A percentile compares a stretch with the other conserved stretches of the same genome.
phyloP scores from a whole-genome alignment of 2,888 invertebrate genomes.

The Ctenicera cuprea region DNA sequence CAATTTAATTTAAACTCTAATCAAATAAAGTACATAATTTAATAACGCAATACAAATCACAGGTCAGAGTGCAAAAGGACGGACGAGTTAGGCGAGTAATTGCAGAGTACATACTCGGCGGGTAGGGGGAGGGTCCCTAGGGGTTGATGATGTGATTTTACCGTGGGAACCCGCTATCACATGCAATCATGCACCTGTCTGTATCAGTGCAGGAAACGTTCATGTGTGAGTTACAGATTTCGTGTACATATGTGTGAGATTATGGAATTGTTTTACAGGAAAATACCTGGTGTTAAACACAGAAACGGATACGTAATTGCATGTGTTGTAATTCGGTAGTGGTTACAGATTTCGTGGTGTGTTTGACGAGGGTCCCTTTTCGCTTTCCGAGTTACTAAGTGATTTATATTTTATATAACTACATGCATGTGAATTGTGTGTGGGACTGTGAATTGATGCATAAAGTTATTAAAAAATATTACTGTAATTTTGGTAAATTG shows the following conservation, averaged over 20 bases:
- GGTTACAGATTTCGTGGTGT: constrained; percentile 47
- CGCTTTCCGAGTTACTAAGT: constrained; percentile 37
- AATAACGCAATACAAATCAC: constrained; percentile 52
- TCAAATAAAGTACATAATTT: constrained; percentile 57
- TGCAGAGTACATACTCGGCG: constrained; percentile 47
- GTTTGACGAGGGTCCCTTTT: constrained; percentile 44
- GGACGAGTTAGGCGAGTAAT: constrained; percentile 54
- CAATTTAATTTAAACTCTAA: constrained; percentile 55
- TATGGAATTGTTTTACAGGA: constrained; percentile 57
- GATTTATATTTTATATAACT: constrained; percentile 33
- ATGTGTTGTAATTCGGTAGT: constrained; percentile 42
- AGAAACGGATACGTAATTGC: constrained; percentile 54
- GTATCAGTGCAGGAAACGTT: constrained; percentile 57
- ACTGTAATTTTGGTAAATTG: constrained; percentile 49
- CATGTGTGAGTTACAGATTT: constrained; percentile 53
- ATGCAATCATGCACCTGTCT: constrained; percentile 62
- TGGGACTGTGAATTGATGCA: constrained; percentile 53
- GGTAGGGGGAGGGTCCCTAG: constrained; percentile 53
- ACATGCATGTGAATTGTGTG: constrained; percentile 48
- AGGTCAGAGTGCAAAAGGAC: constrained; percentile 56
- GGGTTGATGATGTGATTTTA: constrained; percentile 66
- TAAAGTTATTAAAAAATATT: constrained; percentile 52
- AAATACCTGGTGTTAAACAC: constrained; percentile 51
- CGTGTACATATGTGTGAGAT: constrained; percentile 51
- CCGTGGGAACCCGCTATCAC: constrained; percentile 64